These are phyloP conservation scores for Potamilus streckersoni DNA, from an alignment of 1,140 invertebrate genomes.

Conservation along the genomic window DNA sequence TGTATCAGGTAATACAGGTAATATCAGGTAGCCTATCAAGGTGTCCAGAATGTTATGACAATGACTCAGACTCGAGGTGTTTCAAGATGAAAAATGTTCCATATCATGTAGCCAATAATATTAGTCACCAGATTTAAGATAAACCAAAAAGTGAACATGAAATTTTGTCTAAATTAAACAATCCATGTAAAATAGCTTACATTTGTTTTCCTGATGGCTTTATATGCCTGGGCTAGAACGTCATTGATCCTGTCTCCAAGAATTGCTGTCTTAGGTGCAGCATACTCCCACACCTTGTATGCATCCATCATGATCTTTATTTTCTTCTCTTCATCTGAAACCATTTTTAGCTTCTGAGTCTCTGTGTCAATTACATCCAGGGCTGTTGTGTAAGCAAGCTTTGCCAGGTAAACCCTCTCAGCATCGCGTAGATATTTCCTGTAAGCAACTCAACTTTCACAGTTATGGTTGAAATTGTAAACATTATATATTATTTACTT, in stretches of 20 bases:
- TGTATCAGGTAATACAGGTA: too few relatives aligned
- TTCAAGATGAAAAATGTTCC: too few relatives aligned
- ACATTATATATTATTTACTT: background rate
- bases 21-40: too few relatives aligned
- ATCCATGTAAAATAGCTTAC: too few relatives aligned
- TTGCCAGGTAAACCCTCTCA: slow-evolving; percentile 81
- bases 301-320: slow-evolving; percentile 38
- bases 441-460: slow-evolving; percentile 41
- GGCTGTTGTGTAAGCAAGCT: slow-evolving; percentile 74
- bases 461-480: background rate
- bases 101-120: too few relatives aligned
- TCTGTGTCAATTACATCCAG: slow-evolving; percentile 43
- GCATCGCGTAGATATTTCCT: slow-evolving; percentile 84
- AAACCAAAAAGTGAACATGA: too few relatives aligned
- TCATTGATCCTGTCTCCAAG: slow-evolving; percentile 29
- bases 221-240: slow-evolving; percentile 40
- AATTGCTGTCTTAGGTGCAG: slow-evolving; percentile 32
- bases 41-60: too few relatives aligned
- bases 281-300: slow-evolving; percentile 40
- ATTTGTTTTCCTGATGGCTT: slow-evolving; percentile 4
- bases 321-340: slow-evolving; percentile 15
- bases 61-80: too few relatives aligned
- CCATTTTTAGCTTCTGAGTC: slow-evolving; percentile 30
- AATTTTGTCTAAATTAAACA: too few relatives aligned
- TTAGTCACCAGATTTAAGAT: too few relatives aligned